A percentile compares a stretch with the other conserved stretches of the same genome.
These are phyloP conservation scores for Meteorus sp. DNA, from an alignment of 1,140 invertebrate genomes.

Conservation along the genomic window DNA sequence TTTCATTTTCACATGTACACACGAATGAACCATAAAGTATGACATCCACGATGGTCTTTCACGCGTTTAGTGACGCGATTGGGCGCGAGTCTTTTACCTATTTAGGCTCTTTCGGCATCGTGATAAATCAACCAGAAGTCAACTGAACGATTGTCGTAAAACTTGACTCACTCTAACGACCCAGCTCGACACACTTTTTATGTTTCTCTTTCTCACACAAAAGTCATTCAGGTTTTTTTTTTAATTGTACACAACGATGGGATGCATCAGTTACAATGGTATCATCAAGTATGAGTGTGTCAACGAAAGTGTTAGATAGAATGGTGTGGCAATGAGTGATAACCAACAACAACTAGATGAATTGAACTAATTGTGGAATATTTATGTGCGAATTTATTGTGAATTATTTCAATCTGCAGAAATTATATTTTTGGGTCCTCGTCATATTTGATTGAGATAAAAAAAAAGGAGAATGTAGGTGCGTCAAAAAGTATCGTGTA, in stretches of 20 bases:
- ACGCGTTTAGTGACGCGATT: conserved; percentile 4
- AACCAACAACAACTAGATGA: background rate
- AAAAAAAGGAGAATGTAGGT: too few relatives aligned
- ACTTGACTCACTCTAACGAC: conserved; percentile 24
- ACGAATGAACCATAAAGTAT: too few relatives aligned
- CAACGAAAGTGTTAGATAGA: background rate
- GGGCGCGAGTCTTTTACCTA: background rate
- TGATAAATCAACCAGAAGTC: conserved; percentile 12
- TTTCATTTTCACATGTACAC: too few relatives aligned
- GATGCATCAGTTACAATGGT: background rate
- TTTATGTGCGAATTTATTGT: too few relatives aligned
- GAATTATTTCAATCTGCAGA: too few relatives aligned
- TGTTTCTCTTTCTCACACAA: background rate
- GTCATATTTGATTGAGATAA: too few relatives aligned
- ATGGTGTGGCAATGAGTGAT: background rate
- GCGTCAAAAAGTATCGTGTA: too few relatives aligned
- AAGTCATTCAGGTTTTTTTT: background rate
- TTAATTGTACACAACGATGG: background rate
- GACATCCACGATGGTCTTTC: too few relatives aligned
- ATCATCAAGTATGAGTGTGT: background rate
- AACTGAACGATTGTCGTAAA: conserved; percentile 21
- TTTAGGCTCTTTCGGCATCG: conserved; percentile 16
- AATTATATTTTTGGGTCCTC: too few relatives aligned
- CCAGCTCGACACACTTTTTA: conserved; percentile 33
- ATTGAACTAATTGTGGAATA: too few relatives aligned